Base-by-base conservation (phyloP, 2,888 invertebrate species). In the Volucella inanis region DNA sequence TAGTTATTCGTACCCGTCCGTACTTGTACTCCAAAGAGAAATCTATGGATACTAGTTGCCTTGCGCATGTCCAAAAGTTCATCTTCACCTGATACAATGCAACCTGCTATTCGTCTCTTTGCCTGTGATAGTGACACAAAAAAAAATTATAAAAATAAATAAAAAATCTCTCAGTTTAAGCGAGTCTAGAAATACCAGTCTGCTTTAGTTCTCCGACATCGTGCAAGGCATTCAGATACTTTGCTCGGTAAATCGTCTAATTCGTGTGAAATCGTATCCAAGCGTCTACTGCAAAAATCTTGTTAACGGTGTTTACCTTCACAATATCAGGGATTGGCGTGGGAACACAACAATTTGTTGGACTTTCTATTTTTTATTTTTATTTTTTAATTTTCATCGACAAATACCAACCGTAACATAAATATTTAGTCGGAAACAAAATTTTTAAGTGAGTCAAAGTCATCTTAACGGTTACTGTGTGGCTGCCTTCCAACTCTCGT, bases 171-270 rank as follows among this genome's bases (percentile, higher is more conserved):
- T 8, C 9, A 45, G 59, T 61, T 45, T 47, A 41, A 22, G 9
- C 47, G 54, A 18, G 4, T 47, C 39, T 31, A 6, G 1, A 49
- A 39, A 38, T 6, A 39, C 31, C 38, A 55, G 9, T 14, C 59
- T 55, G 52, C 6, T 39, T 79, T 59, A 84, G 84, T 84, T 71
- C 55, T 67, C 70, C 80, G 80, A 55, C 76, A 79, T 76, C 71
- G 49, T 71, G 71, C 75, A 76, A 61, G 11, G 49, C 39, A 52
- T 75, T 61, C 54, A 76, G 71, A 80, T 50, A 59, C 14, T 31
- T 45, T 61, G 0, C 14, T 43, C 57, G 22, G 71, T 31, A 18
- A 41, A 18, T 52, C 75, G 65, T 12, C 68, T 31, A 10, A 18
- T 38, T 57, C 57, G 68, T 62, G n/a, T 15, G 18, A 4, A 15